Evolutionary conservation across 2,797 vertebrate species (phyloP), one percentile per base, ranked within the genome.

Genomic region (Parauchenoglanis punctatus): DNA sequence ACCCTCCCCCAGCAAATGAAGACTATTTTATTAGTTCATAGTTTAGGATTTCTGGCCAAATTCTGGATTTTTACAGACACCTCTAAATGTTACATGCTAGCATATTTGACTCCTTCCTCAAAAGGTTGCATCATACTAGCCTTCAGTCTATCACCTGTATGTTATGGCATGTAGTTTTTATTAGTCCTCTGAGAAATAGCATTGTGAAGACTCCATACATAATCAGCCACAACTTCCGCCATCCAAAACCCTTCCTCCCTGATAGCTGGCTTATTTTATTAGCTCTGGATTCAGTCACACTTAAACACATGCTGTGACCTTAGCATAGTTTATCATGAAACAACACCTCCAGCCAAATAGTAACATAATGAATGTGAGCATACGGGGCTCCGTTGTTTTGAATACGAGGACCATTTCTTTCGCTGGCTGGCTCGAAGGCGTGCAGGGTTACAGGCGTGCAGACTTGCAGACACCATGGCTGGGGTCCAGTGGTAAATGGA

Each of bases 401-500:
- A 88, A 54, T 77, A 44, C 70, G 81, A 88, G 84, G 87, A 80
- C 86, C 76, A 58, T 89, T 83, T 87, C 76, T 75, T 81, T 81
- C 28, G 88, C 81, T 83, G 86, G 86, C 90, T 88, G 84, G 77
- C 76, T 87, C 84, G 76, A 86, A 89, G 88, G 84, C 89, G 90
- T 90, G 87, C 90, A 82, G 90, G 88, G 89, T 91, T 90, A 90
- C 90, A 89, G 88, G 89, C 85, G 89, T 85, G 89, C 89, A 94
- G 89, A 86, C 91, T 92, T 92, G 89, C 75, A 92, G 92, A 95
- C 93, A 93, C 87, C 88, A 87, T 91, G 91, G 92, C 91, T 67
- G 88, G 93, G 93, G 94, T 95, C 94, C 94, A 94, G 93, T 92
- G 94, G 92, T 93, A 91, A 91, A 93, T 90, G 91, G 90, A 88